Percentiles rank a stretch among this genome's conserved stretches.
Conservation (phyloP, 2,797 vertebrate species). For the Pteropus rufus region DNA sequence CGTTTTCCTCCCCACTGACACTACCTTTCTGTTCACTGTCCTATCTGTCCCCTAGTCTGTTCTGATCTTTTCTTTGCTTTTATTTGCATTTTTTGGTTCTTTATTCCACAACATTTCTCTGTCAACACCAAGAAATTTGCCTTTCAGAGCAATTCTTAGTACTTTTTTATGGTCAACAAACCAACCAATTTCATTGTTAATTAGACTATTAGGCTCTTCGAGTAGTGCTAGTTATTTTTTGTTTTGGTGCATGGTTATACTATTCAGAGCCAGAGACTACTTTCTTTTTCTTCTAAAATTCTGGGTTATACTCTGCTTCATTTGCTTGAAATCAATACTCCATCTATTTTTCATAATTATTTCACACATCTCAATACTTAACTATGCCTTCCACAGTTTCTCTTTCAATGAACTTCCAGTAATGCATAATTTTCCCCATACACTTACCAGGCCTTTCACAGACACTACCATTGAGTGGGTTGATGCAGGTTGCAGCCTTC, state of each 20-base stretch:
- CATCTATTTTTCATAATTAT: not conserved
- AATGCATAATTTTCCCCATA: not conserved
- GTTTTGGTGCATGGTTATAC: not conserved
- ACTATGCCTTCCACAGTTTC: not conserved
- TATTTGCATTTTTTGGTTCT: not conserved
- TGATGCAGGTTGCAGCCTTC: slow-evolving; percentile 95
- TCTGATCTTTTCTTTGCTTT: not conserved
- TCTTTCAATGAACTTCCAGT: not conserved
- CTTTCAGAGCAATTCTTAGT: slow-evolving; percentile 12
- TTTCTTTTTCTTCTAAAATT: slow-evolving; percentile 32
- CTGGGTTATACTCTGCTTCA: not conserved
- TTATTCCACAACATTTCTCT: slow-evolving; percentile 32
- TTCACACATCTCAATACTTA: not conserved
- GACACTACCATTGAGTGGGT: slow-evolving; percentile 92
- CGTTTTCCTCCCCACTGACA: not conserved
- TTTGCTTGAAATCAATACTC: not conserved
- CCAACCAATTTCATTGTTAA: not conserved
- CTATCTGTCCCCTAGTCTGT: not conserved
- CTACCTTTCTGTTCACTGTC: not conserved
- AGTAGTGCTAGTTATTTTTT: not conserved
- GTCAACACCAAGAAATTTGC: not conserved
- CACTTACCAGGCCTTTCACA: slow-evolving; percentile 92
- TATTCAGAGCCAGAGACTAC: not conserved
- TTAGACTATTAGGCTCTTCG: not conserved
- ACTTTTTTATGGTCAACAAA: not conserved